A percentile compares a stretch with the other conserved stretches of the same genome.
phyloP scores from a whole-genome alignment of 2,113 vertebrate genomes.

The Sapajus apella region DNA sequence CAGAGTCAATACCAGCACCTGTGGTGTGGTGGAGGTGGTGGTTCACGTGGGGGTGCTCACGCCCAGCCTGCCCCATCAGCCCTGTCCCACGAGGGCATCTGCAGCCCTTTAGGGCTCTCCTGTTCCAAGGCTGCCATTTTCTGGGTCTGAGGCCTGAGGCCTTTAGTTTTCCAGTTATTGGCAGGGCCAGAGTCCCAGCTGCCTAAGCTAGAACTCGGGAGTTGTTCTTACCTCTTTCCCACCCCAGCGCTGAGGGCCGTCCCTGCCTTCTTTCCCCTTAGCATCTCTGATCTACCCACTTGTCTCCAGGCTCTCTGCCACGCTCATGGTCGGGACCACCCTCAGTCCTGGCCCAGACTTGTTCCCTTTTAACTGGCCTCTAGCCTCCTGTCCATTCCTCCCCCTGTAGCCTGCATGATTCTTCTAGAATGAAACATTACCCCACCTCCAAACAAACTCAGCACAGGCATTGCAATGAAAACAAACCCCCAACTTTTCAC shows the following conservation, averaged over 20 bases:
- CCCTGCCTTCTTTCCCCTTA: neutral
- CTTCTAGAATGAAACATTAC: neutral
- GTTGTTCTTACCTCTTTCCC: neutral
- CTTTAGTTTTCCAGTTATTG: neutral
- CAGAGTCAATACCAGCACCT: neutral
- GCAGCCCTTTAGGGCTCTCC: neutral
- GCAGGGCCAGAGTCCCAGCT: neutral
- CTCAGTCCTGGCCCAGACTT: neutral
- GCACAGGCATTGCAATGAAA: neutral
- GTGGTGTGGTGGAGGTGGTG: neutral
- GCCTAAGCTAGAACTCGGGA: neutral
- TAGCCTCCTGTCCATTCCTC: neutral
- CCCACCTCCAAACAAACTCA: neutral
- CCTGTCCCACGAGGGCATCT: rapidly evolving
- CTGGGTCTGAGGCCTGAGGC: neutral
- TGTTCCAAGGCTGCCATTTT: neutral
- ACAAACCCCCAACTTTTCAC: neutral
- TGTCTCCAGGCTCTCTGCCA: neutral
- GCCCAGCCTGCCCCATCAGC: neutral
- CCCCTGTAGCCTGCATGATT: neutral
- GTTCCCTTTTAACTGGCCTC: neutral
- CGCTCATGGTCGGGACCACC: neutral
- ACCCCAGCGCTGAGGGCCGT: neutral
- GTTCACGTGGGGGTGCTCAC: neutral
- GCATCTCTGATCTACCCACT: neutral